Conservation (phyloP, 2,113 vertebrate species). For the Aplodontia rufa region DNA sequence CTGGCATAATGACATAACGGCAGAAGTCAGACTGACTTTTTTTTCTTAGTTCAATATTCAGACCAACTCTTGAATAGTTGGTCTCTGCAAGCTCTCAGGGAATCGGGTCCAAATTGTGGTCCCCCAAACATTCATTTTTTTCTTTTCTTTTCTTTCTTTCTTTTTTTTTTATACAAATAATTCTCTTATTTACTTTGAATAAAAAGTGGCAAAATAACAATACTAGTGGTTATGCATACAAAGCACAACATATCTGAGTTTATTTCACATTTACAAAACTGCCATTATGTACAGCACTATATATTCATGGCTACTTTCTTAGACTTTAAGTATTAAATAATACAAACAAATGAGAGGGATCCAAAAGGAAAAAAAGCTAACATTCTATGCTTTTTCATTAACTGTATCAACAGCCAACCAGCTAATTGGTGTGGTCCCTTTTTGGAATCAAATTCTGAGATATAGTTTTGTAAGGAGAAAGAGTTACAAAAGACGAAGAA, state of each 20-base stretch:
- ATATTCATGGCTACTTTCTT: conserved; percentile 23
- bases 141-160: too few relatives aligned
- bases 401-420: too few relatives aligned
- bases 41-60: too few relatives aligned
- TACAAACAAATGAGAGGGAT: neutral
- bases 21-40: too few relatives aligned
- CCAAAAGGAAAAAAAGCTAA: too few relatives aligned
- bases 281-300: conserved; percentile 44
- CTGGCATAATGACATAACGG: neutral
- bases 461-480: conserved; percentile 16
- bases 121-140: too few relatives aligned
- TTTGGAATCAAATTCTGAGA: neutral
- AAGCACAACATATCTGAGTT: conserved; percentile 55
- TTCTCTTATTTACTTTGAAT: conserved; percentile 69
- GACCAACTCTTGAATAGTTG: neutral
- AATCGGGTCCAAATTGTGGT: neutral
- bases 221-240: conserved; percentile 58
- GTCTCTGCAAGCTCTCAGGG: neutral
- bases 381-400: too few relatives aligned
- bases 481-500: neutral
- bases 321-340: neutral
- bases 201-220: conserved; percentile 69
- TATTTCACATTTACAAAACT: conserved; percentile 47
- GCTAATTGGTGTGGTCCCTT: too few relatives aligned
- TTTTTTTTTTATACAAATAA: neutral